Evolutionary conservation across 2,797 vertebrate genomes (phyloP).

Genomic region (Pelochelys cantorii): DNA sequence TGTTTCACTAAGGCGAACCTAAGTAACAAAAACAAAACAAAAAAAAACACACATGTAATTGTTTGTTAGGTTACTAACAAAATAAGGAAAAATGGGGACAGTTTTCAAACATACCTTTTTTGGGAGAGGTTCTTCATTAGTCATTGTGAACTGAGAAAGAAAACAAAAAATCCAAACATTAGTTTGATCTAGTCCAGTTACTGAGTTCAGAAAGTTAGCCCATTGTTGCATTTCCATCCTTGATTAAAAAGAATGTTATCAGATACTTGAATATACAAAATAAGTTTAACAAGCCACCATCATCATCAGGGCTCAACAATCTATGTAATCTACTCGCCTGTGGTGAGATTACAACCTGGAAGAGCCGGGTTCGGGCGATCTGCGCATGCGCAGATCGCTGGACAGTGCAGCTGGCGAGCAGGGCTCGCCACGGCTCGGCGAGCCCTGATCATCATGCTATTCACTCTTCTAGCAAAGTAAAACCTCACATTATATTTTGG

Average conservation of each 20-base stretch:
- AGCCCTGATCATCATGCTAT: not conserved
- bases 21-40: slow-evolving; percentile 37
- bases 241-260: not conserved
- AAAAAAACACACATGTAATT: not conserved
- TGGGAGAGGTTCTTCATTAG: slow-evolving; percentile 98
- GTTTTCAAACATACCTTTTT: slow-evolving; percentile 90
- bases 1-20: slow-evolving; percentile 98
- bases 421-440: no score
- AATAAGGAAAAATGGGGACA: not conserved
- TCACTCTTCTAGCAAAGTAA: not conserved
- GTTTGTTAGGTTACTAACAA: not conserved
- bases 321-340: no score
- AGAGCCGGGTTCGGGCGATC: no score
- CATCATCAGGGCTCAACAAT: no score
- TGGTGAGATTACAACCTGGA: no score
- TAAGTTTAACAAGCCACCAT: not conserved
- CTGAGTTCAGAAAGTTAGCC: not conserved
- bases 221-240: not conserved
- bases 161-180: not conserved
- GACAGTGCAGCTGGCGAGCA: no score
- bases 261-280: not conserved
- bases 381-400: no score
- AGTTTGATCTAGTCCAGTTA: slow-evolving; percentile 2
- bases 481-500: not conserved
- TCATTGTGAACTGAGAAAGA: slow-evolving; percentile 89